Evolutionary conservation across 2,113 vertebrate genomes (phyloP).

Genomic region (Sinocyclocheilus anophthalmus): DNA sequence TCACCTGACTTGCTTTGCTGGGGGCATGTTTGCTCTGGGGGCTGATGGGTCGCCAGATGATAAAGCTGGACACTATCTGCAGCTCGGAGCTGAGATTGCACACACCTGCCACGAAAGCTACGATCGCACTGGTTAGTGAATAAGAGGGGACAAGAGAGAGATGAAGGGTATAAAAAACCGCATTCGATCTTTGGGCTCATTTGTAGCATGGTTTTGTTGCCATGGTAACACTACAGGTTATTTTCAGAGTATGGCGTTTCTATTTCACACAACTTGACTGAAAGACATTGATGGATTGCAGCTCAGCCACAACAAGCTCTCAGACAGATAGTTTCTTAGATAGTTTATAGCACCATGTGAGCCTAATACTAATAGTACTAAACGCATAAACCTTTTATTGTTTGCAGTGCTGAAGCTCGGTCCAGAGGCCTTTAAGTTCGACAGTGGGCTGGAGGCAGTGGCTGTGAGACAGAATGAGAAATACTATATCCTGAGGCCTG

Average conservation of each 20-base stretch:
- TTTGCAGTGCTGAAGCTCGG: slow-evolving; percentile 89
- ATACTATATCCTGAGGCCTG: slow-evolving; percentile 96
- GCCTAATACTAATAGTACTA: not conserved
- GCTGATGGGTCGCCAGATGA: slow-evolving; percentile 93
- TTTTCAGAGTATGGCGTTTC: slow-evolving; percentile 12
- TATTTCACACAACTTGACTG: slow-evolving; percentile 9
- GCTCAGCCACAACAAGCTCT: not conserved
- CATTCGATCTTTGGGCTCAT: not conserved
- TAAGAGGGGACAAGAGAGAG: not conserved
- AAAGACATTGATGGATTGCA: not conserved
- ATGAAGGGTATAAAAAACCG: not conserved
- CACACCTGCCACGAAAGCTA: slow-evolving; percentile 98
- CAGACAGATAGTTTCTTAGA: not conserved
- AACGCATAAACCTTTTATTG: not conserved
- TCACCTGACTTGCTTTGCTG: slow-evolving; percentile 96
- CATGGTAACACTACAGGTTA: slow-evolving; percentile 34
- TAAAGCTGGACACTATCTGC: slow-evolving; percentile 96
- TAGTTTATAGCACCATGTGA: slow-evolving; percentile 6
- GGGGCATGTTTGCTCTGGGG: slow-evolving; percentile 95
- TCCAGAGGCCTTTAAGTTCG: slow-evolving; percentile 97
- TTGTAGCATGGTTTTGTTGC: slow-evolving; percentile 8
- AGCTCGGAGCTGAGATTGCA: slow-evolving; percentile 96
- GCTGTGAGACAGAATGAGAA: slow-evolving; percentile 97
- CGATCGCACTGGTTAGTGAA: slow-evolving; percentile 87
- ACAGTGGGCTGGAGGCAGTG: slow-evolving; percentile 92